Conservation (phyloP, 2,797 vertebrate genomes). For the Epinephelus awoara region DNA sequence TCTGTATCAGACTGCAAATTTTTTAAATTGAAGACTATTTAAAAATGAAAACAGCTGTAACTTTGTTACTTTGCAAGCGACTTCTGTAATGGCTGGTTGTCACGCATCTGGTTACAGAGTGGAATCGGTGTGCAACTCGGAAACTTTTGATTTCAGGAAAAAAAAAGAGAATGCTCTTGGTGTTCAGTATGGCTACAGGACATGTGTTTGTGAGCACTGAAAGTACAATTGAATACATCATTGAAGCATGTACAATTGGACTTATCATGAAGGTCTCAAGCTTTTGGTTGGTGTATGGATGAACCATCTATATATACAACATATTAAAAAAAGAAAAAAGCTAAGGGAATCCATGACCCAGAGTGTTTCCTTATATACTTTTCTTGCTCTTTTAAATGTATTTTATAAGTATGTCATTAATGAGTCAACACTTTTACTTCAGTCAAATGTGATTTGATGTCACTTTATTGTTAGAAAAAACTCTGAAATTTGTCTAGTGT, state of each 20-base stretch:
- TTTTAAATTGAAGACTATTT: conserved; percentile 90
- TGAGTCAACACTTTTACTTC: too few relatives aligned
- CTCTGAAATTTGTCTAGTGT: too few relatives aligned
- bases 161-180: conserved; percentile 87
- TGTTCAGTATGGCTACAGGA: conserved; percentile 91
- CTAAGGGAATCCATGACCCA: conserved; percentile 82
- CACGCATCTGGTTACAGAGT: conserved; percentile 81
- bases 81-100: conserved; percentile 82
- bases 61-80: conserved; percentile 86
- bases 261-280: conserved; percentile 91
- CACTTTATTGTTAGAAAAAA: too few relatives aligned
- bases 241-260: conserved; percentile 93
- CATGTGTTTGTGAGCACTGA: conserved; percentile 90
- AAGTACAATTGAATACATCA: conserved; percentile 87
- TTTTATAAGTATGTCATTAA: neutral
- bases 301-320: conserved; percentile 96
- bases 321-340: conserved; percentile 86
- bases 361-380: conserved; percentile 69
- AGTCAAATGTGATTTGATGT: too few relatives aligned
- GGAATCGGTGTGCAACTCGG: conserved; percentile 87
- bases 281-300: conserved; percentile 93
- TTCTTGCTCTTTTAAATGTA: neutral
- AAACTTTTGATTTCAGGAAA: conserved; percentile 88
- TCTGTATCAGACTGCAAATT: conserved; percentile 99
- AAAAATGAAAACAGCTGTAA: conserved; percentile 85